A percentile compares a stretch with the other conserved stretches of the same genome.
Conservation (phyloP, 1,140 invertebrate species). For the Vanessa tameamea region DNA sequence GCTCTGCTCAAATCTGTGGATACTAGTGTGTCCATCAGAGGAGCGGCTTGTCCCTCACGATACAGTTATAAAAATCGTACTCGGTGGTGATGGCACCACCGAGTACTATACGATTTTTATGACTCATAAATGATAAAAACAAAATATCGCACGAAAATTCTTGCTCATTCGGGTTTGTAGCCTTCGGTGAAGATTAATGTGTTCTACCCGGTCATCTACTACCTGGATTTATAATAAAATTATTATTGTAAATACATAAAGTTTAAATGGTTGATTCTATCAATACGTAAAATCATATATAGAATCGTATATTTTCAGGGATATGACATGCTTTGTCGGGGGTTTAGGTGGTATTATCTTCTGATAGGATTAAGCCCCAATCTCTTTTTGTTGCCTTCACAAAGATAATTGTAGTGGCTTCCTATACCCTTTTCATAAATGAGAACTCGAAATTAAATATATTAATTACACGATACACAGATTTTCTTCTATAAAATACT, state of each 20-base stretch:
- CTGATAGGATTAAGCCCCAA: constrained; percentile 60
- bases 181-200: no score
- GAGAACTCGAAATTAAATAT: constrained; percentile 23
- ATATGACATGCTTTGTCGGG: constrained; percentile 37
- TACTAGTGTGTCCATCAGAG: no score
- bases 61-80: no score
- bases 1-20: no score
- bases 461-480: constrained; percentile 23
- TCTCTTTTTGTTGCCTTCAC: constrained; percentile 62
- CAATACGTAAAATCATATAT: constrained; percentile 20
- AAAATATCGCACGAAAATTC: no score
- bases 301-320: constrained; percentile 30
- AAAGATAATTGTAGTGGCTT: constrained; percentile 51
- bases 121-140: no score
- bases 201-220: no score
- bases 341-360: constrained; percentile 41
- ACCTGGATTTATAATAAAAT: no score
- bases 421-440: constrained; percentile 37
- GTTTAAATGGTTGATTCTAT: constrained; percentile 14
- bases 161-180: no score
- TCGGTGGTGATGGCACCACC: no score
- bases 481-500: constrained; percentile 14
- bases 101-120: no score
- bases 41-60: no score
- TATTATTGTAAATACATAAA: background rate